phyloP scores from a whole-genome alignment of 2,888 invertebrate species.

The Erpobdella octoculata region DNA sequence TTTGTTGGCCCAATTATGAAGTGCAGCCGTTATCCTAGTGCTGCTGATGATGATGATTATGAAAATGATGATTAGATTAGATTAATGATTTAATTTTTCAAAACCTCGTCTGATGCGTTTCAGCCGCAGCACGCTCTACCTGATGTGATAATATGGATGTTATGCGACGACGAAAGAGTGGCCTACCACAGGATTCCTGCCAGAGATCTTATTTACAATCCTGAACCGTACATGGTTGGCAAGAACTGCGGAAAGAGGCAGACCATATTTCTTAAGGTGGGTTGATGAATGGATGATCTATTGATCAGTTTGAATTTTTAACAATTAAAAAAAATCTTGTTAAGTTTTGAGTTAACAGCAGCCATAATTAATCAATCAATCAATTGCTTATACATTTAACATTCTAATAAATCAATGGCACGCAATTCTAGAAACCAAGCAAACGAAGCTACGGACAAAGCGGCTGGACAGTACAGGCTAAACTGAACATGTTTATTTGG shows the following conservation, averaged over 20 bases:
- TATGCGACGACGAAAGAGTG: conserved; percentile 39
- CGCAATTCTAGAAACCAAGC: conserved; percentile 35
- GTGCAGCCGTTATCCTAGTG: background rate
- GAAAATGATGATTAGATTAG: background rate
- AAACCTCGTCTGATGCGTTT: background rate
- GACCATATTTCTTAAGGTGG: conserved; percentile 40
- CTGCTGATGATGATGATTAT: background rate
- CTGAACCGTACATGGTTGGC: conserved; percentile 35
- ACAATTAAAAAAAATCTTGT: background rate
- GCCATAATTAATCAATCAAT: background rate
- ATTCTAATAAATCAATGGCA: background rate
- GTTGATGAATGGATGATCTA: conserved; percentile 11
- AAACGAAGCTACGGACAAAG: conserved; percentile 35
- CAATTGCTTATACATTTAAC: background rate
- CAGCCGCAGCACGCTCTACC: conserved; percentile 41
- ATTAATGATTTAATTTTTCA: background rate
- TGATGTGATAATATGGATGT: conserved; percentile 43
- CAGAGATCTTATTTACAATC: conserved; percentile 36
- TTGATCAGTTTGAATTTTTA: too few relatives aligned
- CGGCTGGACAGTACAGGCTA: conserved; percentile 39
- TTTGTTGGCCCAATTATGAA: background rate
- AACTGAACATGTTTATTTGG: conserved; percentile 39
- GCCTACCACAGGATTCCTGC: conserved; percentile 40
- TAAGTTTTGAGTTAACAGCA: background rate
- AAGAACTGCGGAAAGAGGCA: conserved; percentile 39